Evolutionary conservation across 2,888 invertebrate genomes (phyloP).

Genomic region (Anorthoa munda): DNA sequence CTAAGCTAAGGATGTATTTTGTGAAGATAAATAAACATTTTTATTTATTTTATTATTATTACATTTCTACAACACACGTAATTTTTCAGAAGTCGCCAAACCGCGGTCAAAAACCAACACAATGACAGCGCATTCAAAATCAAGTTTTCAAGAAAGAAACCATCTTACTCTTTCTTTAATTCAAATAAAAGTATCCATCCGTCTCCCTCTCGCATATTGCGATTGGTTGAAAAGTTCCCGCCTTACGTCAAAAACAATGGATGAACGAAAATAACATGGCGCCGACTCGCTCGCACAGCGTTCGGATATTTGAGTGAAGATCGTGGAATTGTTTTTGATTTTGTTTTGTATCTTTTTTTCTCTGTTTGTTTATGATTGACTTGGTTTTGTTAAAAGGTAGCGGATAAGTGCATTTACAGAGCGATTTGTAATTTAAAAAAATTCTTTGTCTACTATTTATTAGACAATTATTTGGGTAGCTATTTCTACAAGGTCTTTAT

Average conservation of each 20-base stretch:
- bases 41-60: too few species aligned
- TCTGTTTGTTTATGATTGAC: neutral
- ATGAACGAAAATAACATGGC: constrained; percentile 66
- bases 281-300: constrained; percentile 46
- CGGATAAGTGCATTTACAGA: constrained; percentile 13
- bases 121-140: constrained; percentile 34
- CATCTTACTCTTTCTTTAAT: constrained; percentile 65
- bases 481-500: too few species aligned
- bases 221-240: constrained; percentile 81
- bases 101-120: constrained; percentile 12
- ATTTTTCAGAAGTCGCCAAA: constrained; percentile 14
- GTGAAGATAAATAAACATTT: too few species aligned
- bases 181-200: constrained; percentile 58
- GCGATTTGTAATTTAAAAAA: constrained; percentile 4
- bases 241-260: constrained; percentile 80
- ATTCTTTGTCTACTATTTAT: neutral
- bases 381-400: constrained; percentile 1
- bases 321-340: constrained; percentile 11
- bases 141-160: constrained; percentile 24
- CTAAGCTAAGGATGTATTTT: too few species aligned
- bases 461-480: too few species aligned
- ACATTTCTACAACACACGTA: neutral
- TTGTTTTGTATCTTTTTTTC: constrained; percentile 9
- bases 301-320: constrained; percentile 29
- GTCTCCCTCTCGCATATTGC: constrained; percentile 68